Conservation (phyloP, 2,888 invertebrate genomes). For the Zhengitettix transpicula region DNA sequence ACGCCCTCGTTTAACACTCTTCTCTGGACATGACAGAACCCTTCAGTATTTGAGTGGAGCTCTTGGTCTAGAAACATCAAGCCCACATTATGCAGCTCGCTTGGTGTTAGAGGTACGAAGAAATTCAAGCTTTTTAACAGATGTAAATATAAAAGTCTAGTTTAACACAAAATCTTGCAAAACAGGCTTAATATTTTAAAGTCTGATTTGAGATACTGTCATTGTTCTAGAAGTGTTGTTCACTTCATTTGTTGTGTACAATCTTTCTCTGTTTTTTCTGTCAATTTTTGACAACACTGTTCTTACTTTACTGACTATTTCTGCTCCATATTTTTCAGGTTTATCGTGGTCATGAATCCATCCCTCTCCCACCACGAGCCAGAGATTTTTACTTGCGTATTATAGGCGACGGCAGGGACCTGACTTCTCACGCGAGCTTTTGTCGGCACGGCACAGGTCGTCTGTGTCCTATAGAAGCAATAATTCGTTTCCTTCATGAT, state of each 20-base stretch:
- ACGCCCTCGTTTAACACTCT: slow-evolving; percentile 56
- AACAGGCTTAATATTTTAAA: too few species aligned
- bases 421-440: slow-evolving; percentile 65
- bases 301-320: neutral
- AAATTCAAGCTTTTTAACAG: too few species aligned
- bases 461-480: slow-evolving; percentile 72
- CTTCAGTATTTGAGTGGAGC: slow-evolving; percentile 68
- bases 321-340: neutral
- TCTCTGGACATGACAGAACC: slow-evolving; percentile 87
- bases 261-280: too few species aligned
- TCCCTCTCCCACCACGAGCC: slow-evolving; percentile 21
- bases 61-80: slow-evolving; percentile 46
- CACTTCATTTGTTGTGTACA: too few species aligned
- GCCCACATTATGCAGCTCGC: slow-evolving; percentile 71
- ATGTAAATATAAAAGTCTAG: too few species aligned
- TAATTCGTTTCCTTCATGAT: slow-evolving; percentile 72
- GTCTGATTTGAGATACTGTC: too few species aligned
- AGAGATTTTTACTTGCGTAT: slow-evolving; percentile 67
- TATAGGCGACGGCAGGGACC: slow-evolving; percentile 71
- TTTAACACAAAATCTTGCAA: too few species aligned
- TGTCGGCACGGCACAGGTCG: slow-evolving; percentile 36
- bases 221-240: too few species aligned
- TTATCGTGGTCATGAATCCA: neutral
- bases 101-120: slow-evolving; percentile 57
- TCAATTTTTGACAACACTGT: too few species aligned